A percentile compares a stretch with the other conserved stretches of the same genome.
Conservation (phyloP, 1,140 invertebrate species). For the Pteromalus puparum region DNA sequence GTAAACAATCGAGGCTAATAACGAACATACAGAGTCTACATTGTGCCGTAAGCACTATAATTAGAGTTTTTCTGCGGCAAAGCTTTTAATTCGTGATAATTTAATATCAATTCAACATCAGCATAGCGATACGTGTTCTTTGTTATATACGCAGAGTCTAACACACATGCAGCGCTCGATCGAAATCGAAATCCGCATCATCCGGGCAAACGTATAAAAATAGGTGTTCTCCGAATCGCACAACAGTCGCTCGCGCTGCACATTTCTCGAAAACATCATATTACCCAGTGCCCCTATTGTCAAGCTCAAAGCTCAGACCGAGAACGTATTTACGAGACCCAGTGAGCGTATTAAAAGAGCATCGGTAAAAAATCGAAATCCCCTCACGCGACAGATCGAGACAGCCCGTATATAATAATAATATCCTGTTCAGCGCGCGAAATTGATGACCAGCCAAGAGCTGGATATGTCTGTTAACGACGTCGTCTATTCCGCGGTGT, state of each 20-base stretch:
- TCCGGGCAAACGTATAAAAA: background rate
- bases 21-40: background rate
- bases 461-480: background rate
- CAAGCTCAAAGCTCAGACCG: background rate
- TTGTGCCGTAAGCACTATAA: no score
- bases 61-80: no score
- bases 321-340: background rate
- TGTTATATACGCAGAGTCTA: background rate
- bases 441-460: conserved; percentile 9
- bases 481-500: background rate
- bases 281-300: background rate
- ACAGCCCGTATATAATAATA: conserved; percentile 11
- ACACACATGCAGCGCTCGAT: background rate
- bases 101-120: no score
- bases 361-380: background rate
- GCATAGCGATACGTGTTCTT: no score
- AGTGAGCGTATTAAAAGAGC: background rate
- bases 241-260: background rate
- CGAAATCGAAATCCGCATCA: background rate
- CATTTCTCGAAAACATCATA: background rate
- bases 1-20: background rate
- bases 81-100: no score
- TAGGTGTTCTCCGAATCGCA: background rate
- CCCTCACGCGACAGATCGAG: background rate
- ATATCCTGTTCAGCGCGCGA: conserved; percentile 11